These are phyloP conservation scores for Rutpela maculata DNA, from an alignment of 2,888 invertebrate species.

Conservation along the genomic window DNA sequence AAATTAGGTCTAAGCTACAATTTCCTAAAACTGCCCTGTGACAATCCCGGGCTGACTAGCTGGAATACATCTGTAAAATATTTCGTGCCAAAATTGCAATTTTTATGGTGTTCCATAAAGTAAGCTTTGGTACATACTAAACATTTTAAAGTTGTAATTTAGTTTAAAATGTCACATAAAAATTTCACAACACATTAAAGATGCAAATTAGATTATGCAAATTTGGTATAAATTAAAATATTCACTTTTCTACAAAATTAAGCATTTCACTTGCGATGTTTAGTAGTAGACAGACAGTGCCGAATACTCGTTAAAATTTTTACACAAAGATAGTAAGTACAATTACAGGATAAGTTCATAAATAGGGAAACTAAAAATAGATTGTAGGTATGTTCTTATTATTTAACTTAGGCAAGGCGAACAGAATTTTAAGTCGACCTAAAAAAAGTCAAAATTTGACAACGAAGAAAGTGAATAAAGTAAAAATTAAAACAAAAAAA, in stretches of 20 bases:
- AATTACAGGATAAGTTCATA: too few species aligned
- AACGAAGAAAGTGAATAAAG: too few species aligned
- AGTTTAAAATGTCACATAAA: constrained; percentile 5
- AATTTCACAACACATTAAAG: neutral
- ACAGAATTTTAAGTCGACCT: too few species aligned
- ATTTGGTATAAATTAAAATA: neutral
- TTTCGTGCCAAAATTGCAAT: neutral
- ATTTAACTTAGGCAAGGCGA: too few species aligned
- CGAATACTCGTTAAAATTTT: too few species aligned
- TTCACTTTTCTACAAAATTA: neutral
- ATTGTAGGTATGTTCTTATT: too few species aligned
- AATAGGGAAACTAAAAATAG: too few species aligned
- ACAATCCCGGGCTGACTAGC: neutral
- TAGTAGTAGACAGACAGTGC: too few species aligned
- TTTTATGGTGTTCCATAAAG: constrained; percentile 66
- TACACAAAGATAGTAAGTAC: too few species aligned
- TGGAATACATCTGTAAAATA: neutral
- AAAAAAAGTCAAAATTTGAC: too few species aligned
- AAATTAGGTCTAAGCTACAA: neutral
- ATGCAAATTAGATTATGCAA: neutral
- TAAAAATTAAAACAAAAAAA: too few species aligned
- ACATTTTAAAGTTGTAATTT: constrained; percentile 7
- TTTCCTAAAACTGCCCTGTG: neutral
- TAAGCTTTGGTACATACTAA: constrained; percentile 64
- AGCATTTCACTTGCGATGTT: too few species aligned